phyloP scores from a whole-genome alignment of 2,113 vertebrate species.

The Atlantisia rogersi region DNA sequence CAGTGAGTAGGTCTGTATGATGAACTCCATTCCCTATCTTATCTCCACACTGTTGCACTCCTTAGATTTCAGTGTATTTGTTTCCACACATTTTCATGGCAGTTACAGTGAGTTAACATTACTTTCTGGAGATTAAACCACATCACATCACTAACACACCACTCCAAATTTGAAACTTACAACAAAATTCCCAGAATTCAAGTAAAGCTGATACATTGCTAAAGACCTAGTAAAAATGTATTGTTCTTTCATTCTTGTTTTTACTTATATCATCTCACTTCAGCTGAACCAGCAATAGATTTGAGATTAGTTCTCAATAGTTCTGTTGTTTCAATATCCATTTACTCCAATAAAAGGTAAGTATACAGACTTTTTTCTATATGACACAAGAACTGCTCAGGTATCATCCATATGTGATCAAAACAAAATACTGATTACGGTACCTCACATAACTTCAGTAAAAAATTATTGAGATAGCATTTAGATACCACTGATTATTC shows the following conservation, averaged over 20 bases:
- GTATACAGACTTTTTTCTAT: not conserved
- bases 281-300: not conserved
- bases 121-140: not conserved
- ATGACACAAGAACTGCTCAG: not conserved
- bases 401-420: not conserved
- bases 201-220: not conserved
- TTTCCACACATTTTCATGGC: not conserved
- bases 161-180: not conserved
- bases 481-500: not conserved
- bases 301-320: not conserved
- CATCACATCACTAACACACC: not conserved
- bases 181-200: not conserved
- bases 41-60: not conserved
- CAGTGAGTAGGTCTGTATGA: not conserved
- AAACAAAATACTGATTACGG: not conserved
- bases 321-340: not conserved
- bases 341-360: not conserved
- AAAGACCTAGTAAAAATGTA: not conserved
- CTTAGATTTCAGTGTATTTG: not conserved
- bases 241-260: not conserved
- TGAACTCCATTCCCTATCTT: not conserved
- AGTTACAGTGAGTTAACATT: not conserved
- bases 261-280: not conserved
- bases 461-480: not conserved
- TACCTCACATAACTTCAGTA: not conserved